Conservation (phyloP, 2,888 invertebrate genomes). For the Ctena decussata region DNA sequence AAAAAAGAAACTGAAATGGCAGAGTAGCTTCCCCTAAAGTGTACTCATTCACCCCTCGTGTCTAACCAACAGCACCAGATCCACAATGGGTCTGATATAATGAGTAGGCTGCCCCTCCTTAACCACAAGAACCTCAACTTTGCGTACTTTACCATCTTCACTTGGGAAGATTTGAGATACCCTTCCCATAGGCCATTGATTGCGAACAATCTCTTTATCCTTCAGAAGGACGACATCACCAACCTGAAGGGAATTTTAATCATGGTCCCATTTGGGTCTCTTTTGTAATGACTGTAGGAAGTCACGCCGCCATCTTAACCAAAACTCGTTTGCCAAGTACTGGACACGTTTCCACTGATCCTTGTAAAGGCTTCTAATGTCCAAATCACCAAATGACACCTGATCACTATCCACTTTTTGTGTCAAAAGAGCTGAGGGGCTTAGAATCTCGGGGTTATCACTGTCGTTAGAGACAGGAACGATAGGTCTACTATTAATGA, state of each 20-base stretch:
- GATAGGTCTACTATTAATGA: slow-evolving; percentile 52
- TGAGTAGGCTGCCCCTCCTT: slow-evolving; percentile 18
- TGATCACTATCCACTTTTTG: background rate
- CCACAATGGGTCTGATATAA: slow-evolving; percentile 31
- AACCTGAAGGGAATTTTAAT: background rate
- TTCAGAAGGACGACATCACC: slow-evolving; percentile 50
- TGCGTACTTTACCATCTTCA: slow-evolving; percentile 35
- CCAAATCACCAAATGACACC: background rate
- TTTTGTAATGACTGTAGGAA: slow-evolving; percentile 36
- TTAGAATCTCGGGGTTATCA: slow-evolving; percentile 43
- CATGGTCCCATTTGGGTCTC: slow-evolving; percentile 21
- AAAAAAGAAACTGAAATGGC: too few species aligned
- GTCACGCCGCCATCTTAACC: slow-evolving; percentile 48
- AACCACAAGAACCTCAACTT: slow-evolving; percentile 34
- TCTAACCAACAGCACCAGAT: slow-evolving; percentile 30
- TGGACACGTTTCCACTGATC: slow-evolving; percentile 60
- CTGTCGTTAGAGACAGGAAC: slow-evolving; percentile 51
- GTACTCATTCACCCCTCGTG: too few species aligned
- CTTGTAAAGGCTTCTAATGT: slow-evolving; percentile 20
- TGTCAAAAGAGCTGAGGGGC: slow-evolving; percentile 47
- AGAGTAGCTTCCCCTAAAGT: too few species aligned
- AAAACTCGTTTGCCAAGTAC: slow-evolving; percentile 53
- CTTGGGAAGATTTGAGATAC: slow-evolving; percentile 33
- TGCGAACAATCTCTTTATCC: slow-evolving; percentile 23
- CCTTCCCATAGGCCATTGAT: slow-evolving; percentile 54